These are phyloP conservation scores for Lacerta agilis DNA, from an alignment of 2,797 vertebrate species.

Conservation along the genomic window DNA sequence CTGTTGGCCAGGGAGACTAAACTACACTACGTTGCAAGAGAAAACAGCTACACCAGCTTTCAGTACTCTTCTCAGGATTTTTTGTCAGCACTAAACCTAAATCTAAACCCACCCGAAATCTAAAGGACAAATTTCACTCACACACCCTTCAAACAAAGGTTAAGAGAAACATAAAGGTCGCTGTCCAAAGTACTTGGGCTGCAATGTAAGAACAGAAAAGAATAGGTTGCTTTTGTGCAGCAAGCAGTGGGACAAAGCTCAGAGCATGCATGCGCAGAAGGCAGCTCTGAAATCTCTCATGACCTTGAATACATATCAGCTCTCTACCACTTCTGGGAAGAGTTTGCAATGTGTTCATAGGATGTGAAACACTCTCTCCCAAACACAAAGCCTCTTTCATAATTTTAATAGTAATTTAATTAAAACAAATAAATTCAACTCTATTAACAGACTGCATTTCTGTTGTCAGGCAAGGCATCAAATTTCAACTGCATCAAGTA, in stretches of 20 bases:
- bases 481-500: slow-evolving; percentile 31
- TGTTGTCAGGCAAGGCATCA: slow-evolving; percentile 7
- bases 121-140: not conserved
- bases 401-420: not conserved
- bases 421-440: slow-evolving; percentile 10
- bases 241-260: not conserved
- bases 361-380: not conserved
- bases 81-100: not conserved
- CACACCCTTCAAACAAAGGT: not conserved
- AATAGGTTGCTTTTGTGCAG: not conserved
- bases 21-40: not conserved
- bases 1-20: not conserved
- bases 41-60: slow-evolving; percentile 27
- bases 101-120: not conserved
- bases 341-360: not conserved
- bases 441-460: slow-evolving; percentile 7
- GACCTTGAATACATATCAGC: not conserved
- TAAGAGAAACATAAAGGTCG: slow-evolving; percentile 3
- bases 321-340: not conserved
- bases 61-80: slow-evolving; percentile 5
- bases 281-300: not conserved
- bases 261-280: not conserved
- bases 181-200: not conserved
- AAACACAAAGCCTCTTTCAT: not conserved
- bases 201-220: not conserved